phyloP scores from a whole-genome alignment of 2,888 invertebrate species.

The Andrena fulva region DNA sequence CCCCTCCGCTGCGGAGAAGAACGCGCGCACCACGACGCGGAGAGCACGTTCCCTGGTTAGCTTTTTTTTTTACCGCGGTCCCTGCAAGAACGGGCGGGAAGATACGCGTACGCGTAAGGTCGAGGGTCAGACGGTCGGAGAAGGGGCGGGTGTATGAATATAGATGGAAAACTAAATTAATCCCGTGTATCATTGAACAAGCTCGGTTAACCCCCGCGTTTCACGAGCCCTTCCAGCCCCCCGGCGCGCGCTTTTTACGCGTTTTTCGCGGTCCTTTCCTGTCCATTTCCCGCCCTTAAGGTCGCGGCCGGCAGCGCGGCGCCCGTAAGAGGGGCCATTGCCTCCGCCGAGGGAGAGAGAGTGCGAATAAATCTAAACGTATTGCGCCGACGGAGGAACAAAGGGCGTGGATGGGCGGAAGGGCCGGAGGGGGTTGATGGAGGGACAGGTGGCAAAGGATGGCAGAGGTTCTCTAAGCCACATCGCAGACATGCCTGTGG shows the following conservation, averaged over 20 bases:
- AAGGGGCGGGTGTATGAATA: conserved; percentile 18
- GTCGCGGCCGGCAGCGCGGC: neutral
- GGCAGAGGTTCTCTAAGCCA: conserved; percentile 62
- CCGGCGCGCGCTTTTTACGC: neutral
- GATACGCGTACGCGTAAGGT: neutral
- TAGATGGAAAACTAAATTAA: conserved; percentile 35
- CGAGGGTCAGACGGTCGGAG: neutral
- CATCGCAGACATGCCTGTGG: conserved; percentile 77
- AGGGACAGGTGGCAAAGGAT: conserved; percentile 28
- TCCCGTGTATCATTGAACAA: conserved; percentile 19
- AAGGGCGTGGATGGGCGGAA: conserved; percentile 9
- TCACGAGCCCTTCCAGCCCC: neutral
- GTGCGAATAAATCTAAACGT: conserved; percentile 73
- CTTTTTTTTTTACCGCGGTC: neutral
- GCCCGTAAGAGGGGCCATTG: conserved; percentile 17
- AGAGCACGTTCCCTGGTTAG: neutral
- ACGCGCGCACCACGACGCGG: neutral
- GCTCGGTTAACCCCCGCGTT: conserved; percentile 9
- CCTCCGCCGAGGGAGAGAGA: conserved; percentile 1
- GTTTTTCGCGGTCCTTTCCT: neutral
- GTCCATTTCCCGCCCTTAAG: conserved; percentile 18
- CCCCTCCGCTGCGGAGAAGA: neutral
- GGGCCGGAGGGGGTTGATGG: neutral
- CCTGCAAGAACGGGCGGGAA: neutral
- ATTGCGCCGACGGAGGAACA: conserved; percentile 61